Conservation (phyloP, 2,888 invertebrate species). For the Ectobius pallidus region DNA sequence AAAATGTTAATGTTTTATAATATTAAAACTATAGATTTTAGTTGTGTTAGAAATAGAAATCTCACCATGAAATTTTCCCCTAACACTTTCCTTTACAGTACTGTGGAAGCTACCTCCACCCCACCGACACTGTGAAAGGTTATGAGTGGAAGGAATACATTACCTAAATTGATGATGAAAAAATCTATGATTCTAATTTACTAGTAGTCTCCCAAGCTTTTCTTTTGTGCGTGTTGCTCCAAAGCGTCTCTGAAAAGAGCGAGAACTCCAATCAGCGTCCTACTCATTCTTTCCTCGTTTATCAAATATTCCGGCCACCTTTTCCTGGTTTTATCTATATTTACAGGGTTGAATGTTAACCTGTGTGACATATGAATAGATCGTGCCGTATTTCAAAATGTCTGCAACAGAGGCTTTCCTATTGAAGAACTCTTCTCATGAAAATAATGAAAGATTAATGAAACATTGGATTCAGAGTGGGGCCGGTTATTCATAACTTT, state of each 20-base stretch:
- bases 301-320: slow-evolving; percentile 4
- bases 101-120: background rate
- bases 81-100: background rate
- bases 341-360: background rate
- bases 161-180: slow-evolving; percentile 1
- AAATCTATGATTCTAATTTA: background rate
- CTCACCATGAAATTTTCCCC: background rate
- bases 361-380: background rate
- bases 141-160: no score
- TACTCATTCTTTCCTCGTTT: background rate
- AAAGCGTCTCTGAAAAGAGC: no score
- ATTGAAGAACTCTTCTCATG: no score
- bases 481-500: no score
- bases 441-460: no score
- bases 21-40: no score
- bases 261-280: no score
- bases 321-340: background rate
- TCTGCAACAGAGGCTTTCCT: background rate
- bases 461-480: no score
- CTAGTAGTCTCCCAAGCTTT: no score
- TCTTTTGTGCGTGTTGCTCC: no score
- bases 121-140: background rate
- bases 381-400: slow-evolving; percentile 3
- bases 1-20: no score
- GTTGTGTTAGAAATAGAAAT: background rate